Evolutionary conservation across 2,113 vertebrate species (phyloP).

Genomic region (Paramormyrops kingsleyae): DNA sequence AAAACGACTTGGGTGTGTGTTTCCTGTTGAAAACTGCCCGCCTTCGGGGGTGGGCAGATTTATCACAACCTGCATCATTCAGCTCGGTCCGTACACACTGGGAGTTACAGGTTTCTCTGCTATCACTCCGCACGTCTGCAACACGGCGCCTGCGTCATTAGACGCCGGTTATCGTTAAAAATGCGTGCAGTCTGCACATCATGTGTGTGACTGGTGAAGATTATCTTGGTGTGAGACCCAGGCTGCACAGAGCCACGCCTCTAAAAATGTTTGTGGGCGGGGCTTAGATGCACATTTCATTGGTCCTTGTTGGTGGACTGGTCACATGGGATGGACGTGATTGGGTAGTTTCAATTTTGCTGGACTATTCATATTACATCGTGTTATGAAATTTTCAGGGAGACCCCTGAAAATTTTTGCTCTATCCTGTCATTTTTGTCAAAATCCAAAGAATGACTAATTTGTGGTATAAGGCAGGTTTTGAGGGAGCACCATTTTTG

Average conservation of each 20-base stretch:
- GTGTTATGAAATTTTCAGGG: background rate
- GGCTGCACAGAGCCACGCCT: background rate
- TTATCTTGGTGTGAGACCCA: background rate
- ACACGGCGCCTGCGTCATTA: background rate
- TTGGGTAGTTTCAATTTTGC: background rate
- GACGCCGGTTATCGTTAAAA: background rate
- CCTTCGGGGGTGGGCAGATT: background rate
- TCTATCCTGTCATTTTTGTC: background rate
- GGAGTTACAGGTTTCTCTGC: background rate
- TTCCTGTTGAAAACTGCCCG: background rate
- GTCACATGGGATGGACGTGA: background rate
- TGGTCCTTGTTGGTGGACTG: background rate
- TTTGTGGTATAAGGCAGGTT: background rate
- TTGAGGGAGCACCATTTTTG: background rate
- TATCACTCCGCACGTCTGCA: background rate
- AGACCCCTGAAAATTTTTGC: background rate
- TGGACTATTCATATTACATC: background rate
- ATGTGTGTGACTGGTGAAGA: background rate
- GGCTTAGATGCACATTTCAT: background rate
- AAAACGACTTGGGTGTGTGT: background rate
- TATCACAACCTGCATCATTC: background rate
- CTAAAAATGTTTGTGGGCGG: background rate
- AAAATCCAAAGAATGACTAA: background rate
- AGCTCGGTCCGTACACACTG: background rate
- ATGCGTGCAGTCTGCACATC: background rate